phyloP scores from a whole-genome alignment of 2,797 vertebrate genomes.

The Lacerta bilineata region DNA sequence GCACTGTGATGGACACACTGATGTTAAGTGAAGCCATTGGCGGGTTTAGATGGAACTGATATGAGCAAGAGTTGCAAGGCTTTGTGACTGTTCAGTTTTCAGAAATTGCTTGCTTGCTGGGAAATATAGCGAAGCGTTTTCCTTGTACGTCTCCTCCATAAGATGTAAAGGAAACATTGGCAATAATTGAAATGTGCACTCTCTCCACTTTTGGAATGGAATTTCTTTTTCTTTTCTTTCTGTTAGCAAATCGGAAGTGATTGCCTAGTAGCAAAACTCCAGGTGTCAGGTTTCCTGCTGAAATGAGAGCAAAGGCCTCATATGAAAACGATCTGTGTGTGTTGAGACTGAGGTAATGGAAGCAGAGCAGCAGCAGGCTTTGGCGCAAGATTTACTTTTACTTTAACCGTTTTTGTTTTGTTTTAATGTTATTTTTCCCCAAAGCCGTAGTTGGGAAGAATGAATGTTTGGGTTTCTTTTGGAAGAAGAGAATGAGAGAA shows the following conservation, averaged over 20 bases:
- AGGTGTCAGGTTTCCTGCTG: conserved; percentile 66
- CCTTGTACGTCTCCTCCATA: conserved; percentile 20
- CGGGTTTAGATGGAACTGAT: not conserved
- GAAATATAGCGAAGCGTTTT: conserved; percentile 43
- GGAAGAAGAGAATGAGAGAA: conserved; percentile 18
- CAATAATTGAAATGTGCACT: conserved; percentile 45
- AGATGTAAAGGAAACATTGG: conserved; percentile 54
- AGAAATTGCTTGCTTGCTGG: conserved; percentile 57
- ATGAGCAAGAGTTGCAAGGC: conserved; percentile 32
- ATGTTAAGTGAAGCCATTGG: not conserved
- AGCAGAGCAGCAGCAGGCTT: conserved; percentile 28
- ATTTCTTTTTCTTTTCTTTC: conserved; percentile 40
- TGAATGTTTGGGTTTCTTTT: not conserved
- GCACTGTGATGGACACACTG: conserved; percentile 8
- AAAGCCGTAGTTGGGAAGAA: conserved; percentile 12
- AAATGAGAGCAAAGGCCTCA: conserved; percentile 32
- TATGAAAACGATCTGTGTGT: conserved; percentile 57
- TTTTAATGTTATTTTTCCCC: conserved; percentile 9
- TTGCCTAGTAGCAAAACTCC: conserved; percentile 64
- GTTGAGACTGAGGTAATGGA: not conserved
- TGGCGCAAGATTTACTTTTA: not conserved
- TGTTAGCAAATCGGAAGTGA: conserved; percentile 32
- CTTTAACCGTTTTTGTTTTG: conserved; percentile 41
- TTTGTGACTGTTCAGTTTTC: conserved; percentile 49
- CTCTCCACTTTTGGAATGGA: conserved; percentile 23